Conservation (phyloP, 2,113 vertebrate species). For the Phalacrocorax aristotelis region DNA sequence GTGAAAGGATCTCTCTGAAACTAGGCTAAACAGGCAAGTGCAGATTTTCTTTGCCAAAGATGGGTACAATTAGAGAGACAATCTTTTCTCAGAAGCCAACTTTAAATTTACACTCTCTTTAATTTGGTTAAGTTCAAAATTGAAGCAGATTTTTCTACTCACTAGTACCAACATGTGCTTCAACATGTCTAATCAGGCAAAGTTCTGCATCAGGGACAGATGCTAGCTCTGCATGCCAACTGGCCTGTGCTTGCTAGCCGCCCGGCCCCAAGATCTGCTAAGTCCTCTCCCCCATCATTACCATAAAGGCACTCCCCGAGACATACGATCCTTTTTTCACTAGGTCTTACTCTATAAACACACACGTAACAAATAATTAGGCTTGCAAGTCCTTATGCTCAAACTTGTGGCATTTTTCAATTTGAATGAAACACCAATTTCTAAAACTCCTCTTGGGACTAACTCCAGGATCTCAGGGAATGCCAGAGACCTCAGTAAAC, state of each 20-base stretch:
- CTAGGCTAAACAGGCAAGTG: background rate
- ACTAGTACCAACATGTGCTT: background rate
- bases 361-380: background rate
- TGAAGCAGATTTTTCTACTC: background rate
- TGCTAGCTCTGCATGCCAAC: background rate
- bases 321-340: background rate
- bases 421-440: background rate
- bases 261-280: background rate
- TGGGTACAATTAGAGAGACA: background rate
- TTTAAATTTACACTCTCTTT: background rate
- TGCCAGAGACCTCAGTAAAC: accelerated
- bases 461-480: background rate
- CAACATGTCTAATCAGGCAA: background rate
- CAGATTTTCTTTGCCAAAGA: background rate
- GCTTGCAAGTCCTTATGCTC: background rate
- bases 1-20: background rate
- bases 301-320: background rate
- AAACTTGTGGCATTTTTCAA: background rate
- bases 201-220: background rate
- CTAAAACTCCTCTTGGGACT: background rate
- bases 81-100: background rate
- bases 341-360: background rate
- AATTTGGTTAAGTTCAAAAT: background rate
- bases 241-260: background rate
- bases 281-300: background rate